Percentiles rank a stretch among this genome's conserved stretches.
Evolutionary conservation across 1,140 invertebrate genomes (phyloP).

Genomic region (Sminthurides bifidus): DNA sequence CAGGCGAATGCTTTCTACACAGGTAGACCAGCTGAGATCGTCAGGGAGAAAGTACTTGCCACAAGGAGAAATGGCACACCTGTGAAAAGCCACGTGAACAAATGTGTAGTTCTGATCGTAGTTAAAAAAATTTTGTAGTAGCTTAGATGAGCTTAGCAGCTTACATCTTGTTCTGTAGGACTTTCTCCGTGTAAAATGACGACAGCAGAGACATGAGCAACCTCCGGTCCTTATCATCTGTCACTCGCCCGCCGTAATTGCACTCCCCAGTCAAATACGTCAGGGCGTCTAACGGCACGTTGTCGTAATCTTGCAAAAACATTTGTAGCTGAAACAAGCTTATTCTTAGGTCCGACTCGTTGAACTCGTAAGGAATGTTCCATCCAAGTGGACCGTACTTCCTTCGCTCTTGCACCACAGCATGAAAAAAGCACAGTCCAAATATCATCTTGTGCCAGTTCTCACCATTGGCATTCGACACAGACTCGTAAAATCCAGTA

Average conservation of each 20-base stretch:
- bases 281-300: constrained; percentile 72
- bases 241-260: constrained; percentile 87
- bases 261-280: constrained; percentile 83
- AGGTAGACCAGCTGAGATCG: constrained; percentile 38
- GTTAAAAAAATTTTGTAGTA: constrained; percentile 40
- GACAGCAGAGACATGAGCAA: constrained; percentile 41
- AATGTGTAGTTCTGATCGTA: not conserved
- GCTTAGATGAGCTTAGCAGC: constrained; percentile 22
- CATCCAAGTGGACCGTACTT: constrained; percentile 83
- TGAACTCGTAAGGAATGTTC: constrained; percentile 92
- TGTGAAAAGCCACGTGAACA: constrained; percentile 34
- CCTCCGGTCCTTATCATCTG: constrained; percentile 79
- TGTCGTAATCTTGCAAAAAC: constrained; percentile 63
- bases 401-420: constrained; percentile 71
- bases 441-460: constrained; percentile 45
- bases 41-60: constrained; percentile 40
- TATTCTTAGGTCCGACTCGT: constrained; percentile 78
- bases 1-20: constrained; percentile 41
- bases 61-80: constrained; percentile 38
- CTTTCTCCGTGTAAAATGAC: constrained; percentile 25
- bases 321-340: constrained; percentile 71
- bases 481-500: constrained; percentile 47
- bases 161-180: constrained; percentile 35
- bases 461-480: constrained; percentile 41
- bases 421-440: constrained; percentile 83